Conservation (phyloP, 2,888 invertebrate species). For the Callimorpha dominula region DNA sequence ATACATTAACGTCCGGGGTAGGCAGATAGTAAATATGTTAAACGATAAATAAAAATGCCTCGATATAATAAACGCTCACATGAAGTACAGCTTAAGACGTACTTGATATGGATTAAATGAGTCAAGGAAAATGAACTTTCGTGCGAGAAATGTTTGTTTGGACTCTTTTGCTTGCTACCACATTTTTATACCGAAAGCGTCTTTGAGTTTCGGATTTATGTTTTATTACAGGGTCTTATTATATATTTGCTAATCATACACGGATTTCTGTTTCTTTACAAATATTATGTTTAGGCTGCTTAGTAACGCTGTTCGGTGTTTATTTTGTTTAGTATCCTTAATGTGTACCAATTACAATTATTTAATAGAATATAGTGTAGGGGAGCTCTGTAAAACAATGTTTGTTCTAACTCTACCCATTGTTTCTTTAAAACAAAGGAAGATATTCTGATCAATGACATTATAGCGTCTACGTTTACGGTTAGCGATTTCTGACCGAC, state of each 20-base stretch:
- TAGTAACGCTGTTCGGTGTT: conserved; percentile 25
- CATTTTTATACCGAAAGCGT: conserved; percentile 50
- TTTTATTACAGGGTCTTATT: conserved; percentile 45
- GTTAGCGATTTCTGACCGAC: neutral
- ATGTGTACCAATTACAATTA: conserved; percentile 22
- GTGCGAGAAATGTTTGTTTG: conserved; percentile 55
- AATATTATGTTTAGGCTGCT: neutral
- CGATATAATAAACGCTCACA: conserved; percentile 22
- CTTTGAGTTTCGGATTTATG: conserved; percentile 51
- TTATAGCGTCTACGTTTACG: no score
- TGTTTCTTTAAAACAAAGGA: conserved; percentile 38
- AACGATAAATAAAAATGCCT: conserved; percentile 21
- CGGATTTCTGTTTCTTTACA: conserved; percentile 25
- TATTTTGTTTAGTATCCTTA: conserved; percentile 29
- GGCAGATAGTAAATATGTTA: neutral
- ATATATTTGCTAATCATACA: conserved; percentile 27
- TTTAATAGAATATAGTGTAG: conserved; percentile 38
- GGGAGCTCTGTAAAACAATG: conserved; percentile 39
- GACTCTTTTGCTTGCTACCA: conserved; percentile 56
- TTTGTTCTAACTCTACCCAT: conserved; percentile 41
- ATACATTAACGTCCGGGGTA: no score
- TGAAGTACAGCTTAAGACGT: conserved; percentile 35
- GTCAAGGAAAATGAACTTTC: conserved; percentile 62
- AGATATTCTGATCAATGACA: conserved; percentile 39
- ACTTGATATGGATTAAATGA: conserved; percentile 62